Base-by-base conservation (phyloP, 1,140 invertebrate species). In the Asbolus verrucosus region DNA sequence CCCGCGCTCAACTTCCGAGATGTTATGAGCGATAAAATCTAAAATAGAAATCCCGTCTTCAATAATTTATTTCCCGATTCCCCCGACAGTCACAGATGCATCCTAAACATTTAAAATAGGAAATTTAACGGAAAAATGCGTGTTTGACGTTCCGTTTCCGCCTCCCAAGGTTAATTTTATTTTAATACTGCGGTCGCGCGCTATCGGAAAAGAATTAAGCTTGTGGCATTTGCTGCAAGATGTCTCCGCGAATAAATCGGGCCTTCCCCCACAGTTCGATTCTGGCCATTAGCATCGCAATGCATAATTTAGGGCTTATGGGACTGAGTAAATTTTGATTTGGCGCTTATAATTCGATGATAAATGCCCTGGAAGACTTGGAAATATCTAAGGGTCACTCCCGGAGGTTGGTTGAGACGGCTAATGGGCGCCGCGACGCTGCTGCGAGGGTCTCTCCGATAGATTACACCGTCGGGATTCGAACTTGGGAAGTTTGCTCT, bases 401-500 rank as follows among this genome's bases (percentile, higher is more conserved):
- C n/a, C n/a, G n/a, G n/a, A n/a, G n/a, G n/a, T 61, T 75, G 68
- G 72, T 73, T 69, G 33, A 70, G 71, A 72, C 61, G 67, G 41
- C 63, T 75, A 75, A 74, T 74, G 71, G 71, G 70, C 73, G 69
- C 60, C 41, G 69, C 69, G 76, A 72, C 75, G 73, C 73, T 66
- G 65, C 72, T 70, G 70, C 68, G 43, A 71, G 74, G 69, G 65
- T 60, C 67, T 54, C 67, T 61, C 62, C 75, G 77, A 78, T 75
- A 77, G 77, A 78, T 78, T 78, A 78, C 77, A 78, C 77, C 77
- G 71, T 73, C 72, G 77, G 77, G 77, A 78, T 71, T 77, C 73
- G 38, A 78, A 78, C 69, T 77, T 75, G 62, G 66, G 68, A 74
- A 72, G 62, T 72, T 76, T 67, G 41, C 62, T 67, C 67, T 43